Evolutionary conservation across 2,888 invertebrate genomes (phyloP), one percentile per base, ranked within the genome.

Genomic region (Adelphocoris suturalis): DNA sequence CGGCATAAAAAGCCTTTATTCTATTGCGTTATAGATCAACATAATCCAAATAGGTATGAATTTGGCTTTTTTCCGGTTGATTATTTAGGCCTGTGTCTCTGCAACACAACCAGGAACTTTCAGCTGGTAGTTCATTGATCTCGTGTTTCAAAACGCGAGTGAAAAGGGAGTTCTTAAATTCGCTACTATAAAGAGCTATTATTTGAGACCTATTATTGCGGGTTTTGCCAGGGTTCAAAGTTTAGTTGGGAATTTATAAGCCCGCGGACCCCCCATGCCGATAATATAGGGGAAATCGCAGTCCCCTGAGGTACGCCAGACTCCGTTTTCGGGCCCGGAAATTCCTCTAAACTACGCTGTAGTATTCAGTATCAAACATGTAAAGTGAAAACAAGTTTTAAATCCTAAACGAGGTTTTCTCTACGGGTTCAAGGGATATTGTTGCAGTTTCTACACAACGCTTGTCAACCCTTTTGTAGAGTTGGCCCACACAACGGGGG

Each of bases 361-460:
- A 23, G 27, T 78, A 78, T 78, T 27, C 78, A 78, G 46, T 46
- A 78, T 78, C 78, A 78, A 78, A 78, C 78, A 78, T 78, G 78
- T 46, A 78, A 78, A 78, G 78, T 78, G 78, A 78, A 78, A 78
- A 78, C 78, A 78, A 78, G 78, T 78, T 78, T 78, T 78, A 78
- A 78, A 78, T 78, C 78, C 78, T 78, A 78, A 78, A 68, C 68
- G 23, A 14, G 78, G 46, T 47, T 46, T 78, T 78, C 78, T 78
- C 78, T 78, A 37, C n/a, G n/a, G 78, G 37, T 78, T 46, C 78
- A 78, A 78, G 78, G 78, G 78, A 78, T 78, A 78, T 78, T 78
- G 78, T 78, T 78, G 9, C 37, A 78, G 37, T 78, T 78, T 16
- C 68, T 68, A 23, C 68, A 68, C 68, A 68, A 68, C 68, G 57